phyloP scores from a whole-genome alignment of 2,888 invertebrate genomes.

The Drosophila anceps region DNA sequence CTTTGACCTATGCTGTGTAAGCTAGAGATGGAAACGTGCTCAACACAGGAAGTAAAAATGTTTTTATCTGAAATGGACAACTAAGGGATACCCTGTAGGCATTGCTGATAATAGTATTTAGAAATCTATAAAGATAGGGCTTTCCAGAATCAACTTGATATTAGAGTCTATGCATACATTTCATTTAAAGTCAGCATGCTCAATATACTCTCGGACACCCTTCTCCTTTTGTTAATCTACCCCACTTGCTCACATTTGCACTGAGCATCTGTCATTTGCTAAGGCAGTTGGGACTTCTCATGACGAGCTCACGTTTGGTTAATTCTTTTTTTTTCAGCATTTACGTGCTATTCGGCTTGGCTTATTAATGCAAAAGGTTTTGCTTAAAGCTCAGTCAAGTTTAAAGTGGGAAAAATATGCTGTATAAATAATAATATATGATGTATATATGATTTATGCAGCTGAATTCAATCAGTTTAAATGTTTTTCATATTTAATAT shows the following conservation, averaged over 20 bases:
- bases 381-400: neutral
- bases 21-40: conserved; percentile 9
- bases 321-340: conserved; percentile 47
- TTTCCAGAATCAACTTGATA: too few relatives aligned
- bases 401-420: neutral
- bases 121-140: too few relatives aligned
- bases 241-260: neutral
- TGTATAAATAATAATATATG: neutral
- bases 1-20: conserved; percentile 9
- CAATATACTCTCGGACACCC: too few relatives aligned
- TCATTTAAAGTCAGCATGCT: too few relatives aligned
- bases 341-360: conserved; percentile 30
- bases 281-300: conserved; percentile 8
- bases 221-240: neutral
- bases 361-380: conserved; percentile 3
- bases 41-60: neutral
- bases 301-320: conserved; percentile 44
- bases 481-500: neutral
- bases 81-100: conserved; percentile 1
- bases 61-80: neutral
- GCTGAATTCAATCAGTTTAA: neutral
- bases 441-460: neutral
- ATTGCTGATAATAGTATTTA: too few relatives aligned
- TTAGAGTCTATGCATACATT: too few relatives aligned
- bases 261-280: neutral